Evolutionary conservation across 2,888 invertebrate genomes (phyloP), one percentile per base, ranked within the genome.

Genomic region (Euzetes globulus): DNA sequence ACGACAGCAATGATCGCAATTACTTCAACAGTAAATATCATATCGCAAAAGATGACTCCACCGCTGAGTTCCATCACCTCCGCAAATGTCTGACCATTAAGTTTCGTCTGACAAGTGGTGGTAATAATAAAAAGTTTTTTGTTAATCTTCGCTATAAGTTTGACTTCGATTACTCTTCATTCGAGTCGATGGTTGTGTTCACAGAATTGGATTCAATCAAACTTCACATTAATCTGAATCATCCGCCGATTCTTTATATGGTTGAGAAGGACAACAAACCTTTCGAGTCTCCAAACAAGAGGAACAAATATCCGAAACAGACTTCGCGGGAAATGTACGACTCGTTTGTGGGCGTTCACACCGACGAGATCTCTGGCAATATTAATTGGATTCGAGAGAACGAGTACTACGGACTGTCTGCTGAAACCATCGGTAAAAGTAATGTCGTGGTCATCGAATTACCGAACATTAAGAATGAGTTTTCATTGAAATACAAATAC

Each of bases 1-100:
- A 77, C 70, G 25, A 75, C 55, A 76, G 75, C 72, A 72, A 63
- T 72, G 25, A 75, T 58, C 74, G 75, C 72, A 72, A 72, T 58
- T n/a, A 47, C 27, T 27, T 41, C 17, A 27, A 27, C 27, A 27
- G 33, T 9, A 27, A 27, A 47, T 13, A 52, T 6, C 47, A 72
- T 13, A 25, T 52, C 22, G 58, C 52, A n/a, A 72, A 58, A 37
- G 72, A 72, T 13, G 58, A 58, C 41, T 19, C 29, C 4, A 72
- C 52, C 29, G 52, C 17, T 5, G 41, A 52, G 29, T 72, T 72
- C 15, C 2, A 25, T 22, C 72, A 72, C 37, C 1, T 17, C n/a
- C 47, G 52, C 29, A 58, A 55, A n/a, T 29, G 27, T n/a, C 17
- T 72, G 29, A 29, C 25, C n/a, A 1, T 72, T 19, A 58, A 29